Conservation (phyloP, 2,113 vertebrate genomes). For the Lycaon pictus region DNA sequence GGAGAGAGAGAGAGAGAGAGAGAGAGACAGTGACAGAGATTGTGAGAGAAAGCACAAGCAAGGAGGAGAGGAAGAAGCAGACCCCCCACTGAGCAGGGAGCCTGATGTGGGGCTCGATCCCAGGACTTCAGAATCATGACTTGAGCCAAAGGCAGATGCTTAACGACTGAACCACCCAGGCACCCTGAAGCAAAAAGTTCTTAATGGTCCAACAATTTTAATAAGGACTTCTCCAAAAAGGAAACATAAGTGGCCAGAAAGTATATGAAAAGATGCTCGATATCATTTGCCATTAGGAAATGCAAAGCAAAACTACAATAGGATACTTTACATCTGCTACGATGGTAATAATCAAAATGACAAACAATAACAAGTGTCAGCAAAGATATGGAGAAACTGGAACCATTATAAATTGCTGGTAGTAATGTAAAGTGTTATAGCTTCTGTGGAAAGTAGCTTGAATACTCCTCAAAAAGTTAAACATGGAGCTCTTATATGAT, state of each 20-base stretch:
- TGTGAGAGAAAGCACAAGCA: too few relatives aligned
- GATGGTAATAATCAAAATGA: neutral
- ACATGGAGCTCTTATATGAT: neutral
- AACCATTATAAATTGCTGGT: neutral
- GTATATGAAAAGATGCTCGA: neutral
- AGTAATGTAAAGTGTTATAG: neutral
- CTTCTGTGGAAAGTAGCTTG: neutral
- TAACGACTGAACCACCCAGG: too few relatives aligned
- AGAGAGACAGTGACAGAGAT: too few relatives aligned
- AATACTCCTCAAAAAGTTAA: neutral
- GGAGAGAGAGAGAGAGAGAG: too few relatives aligned
- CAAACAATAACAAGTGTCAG: neutral
- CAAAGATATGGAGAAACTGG: neutral
- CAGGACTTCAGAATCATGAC: too few relatives aligned
- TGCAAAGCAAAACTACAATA: neutral
- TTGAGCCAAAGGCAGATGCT: too few relatives aligned
- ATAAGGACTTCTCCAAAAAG: neutral
- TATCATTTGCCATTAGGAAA: neutral
- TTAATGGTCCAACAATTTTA: neutral
- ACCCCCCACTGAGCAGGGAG: too few relatives aligned
- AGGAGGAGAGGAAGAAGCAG: too few relatives aligned
- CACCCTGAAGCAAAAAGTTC: too few relatives aligned
- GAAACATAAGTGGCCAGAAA: neutral
- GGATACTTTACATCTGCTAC: neutral
- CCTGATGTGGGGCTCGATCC: too few relatives aligned